phyloP scores from a whole-genome alignment of 2,888 invertebrate species.

The Stratiomys singularior region DNA sequence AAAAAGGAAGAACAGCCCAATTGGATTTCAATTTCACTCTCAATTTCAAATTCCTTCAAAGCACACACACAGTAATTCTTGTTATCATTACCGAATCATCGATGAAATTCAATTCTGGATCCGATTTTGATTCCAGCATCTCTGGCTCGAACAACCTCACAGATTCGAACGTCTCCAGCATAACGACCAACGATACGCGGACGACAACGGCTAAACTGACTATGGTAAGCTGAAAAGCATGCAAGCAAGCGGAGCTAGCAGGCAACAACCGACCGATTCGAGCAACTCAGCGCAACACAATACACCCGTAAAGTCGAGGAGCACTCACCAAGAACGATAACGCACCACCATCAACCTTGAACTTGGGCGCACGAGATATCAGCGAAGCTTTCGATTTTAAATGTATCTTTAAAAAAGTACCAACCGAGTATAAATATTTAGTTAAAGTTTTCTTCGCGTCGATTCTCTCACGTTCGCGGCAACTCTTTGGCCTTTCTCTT shows the following conservation, averaged over 20 bases:
- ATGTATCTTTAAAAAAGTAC: neutral
- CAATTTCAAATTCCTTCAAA: neutral
- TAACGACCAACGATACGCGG: neutral
- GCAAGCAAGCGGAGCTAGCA: neutral
- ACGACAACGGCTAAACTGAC: no score
- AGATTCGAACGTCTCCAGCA: constrained; percentile 5
- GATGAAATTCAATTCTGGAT: neutral
- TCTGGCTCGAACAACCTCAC: neutral
- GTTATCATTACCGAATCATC: constrained; percentile 21
- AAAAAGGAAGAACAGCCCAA: no score
- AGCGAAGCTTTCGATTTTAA: constrained; percentile 30
- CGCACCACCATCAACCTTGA: constrained; percentile 39
- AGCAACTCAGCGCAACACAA: neutral
- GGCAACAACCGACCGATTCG: constrained; percentile 4
- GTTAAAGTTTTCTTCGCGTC: constrained; percentile 7
- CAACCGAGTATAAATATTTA: constrained; percentile 15
- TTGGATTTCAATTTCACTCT: neutral
- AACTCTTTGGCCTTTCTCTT: neutral
- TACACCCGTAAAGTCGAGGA: neutral
- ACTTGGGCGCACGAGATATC: constrained; percentile 34
- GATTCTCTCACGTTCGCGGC: no score
- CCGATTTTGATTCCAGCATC: neutral
- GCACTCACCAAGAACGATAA: constrained; percentile 26
- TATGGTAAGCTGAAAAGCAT: neutral
- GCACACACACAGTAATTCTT: neutral